Base-by-base conservation (phyloP, 2,797 vertebrate species). In the Lates japonicus region DNA sequence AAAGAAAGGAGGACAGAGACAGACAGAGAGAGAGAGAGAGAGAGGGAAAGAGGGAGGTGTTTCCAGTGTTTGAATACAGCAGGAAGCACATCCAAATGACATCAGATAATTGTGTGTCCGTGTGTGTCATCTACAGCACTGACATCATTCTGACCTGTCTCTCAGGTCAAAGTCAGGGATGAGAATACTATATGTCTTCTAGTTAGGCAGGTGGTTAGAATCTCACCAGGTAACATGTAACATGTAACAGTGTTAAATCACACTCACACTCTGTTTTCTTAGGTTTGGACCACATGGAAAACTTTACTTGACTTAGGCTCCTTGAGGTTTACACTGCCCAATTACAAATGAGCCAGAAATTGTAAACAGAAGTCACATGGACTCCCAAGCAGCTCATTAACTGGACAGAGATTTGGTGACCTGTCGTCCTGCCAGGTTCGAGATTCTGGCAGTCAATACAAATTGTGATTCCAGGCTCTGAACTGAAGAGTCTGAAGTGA, bases 11-110 rank as follows among this genome's bases (percentile, higher is more conserved):
- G 10, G 3, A 67, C 41, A 42, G 3, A 42, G n/a, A 48, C 0
- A 62, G 54, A 69, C 13, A 66, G 51, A 59, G 29, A 33, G 39
- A 29, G 57, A 25, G 41, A 22, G 59, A 57, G 35, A 63, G 33
- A 55, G 7, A 25, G 33, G 63, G 39, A 63, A 10, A 63, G 6
- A 70, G 22, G 20, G 13, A 55, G 37, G 31, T 41, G 72, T 76
- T 74, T 88, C 79, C 81, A 81, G 82, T 88, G 81, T 84, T 54
- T 17, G 12, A 70, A 74, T 70, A 76, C 66, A 82, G 75, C 63
- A 79, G 72, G 20, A 48, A 62, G 22, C 46, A 74, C 41, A 72
- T 74, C 41, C 60, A 46, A 31, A 58, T 35, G 10, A 68, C 68
- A 70, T 69, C 55, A 70, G 59, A 80, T 44, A 39, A 60, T 8